Percentiles rank a stretch among this genome's conserved stretches.
phyloP scores from a whole-genome alignment of 2,888 invertebrate genomes.

The Erebia palarica region DNA sequence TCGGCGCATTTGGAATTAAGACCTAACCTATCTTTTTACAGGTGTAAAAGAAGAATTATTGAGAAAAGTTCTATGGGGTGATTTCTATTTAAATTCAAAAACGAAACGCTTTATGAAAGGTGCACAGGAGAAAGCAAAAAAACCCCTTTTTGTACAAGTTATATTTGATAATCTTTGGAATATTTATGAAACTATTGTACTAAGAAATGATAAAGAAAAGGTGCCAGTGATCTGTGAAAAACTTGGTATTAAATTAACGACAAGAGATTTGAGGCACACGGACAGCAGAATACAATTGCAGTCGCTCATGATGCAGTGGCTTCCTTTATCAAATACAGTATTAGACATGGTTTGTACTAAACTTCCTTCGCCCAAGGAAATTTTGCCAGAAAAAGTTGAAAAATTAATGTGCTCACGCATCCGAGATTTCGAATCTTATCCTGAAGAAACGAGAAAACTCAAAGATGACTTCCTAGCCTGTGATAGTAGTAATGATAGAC shows the following conservation, averaged over 20 bases:
- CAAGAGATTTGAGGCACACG: constrained; percentile 89
- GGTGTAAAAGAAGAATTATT: constrained; percentile 88
- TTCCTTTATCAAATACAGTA: constrained; percentile 92
- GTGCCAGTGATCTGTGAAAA: constrained; percentile 87
- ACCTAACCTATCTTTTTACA: constrained; percentile 42
- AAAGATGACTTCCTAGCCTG: constrained; percentile 87
- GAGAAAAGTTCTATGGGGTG: constrained; percentile 95
- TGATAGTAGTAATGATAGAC: constrained; percentile 83
- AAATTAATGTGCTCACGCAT: constrained; percentile 90
- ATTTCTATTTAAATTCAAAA: constrained; percentile 93
- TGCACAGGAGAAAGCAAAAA: constrained; percentile 95
- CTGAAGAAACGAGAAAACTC: constrained; percentile 86
- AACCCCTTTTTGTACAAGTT: constrained; percentile 95
- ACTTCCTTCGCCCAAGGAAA: constrained; percentile 91
- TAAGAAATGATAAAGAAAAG: constrained; percentile 89
- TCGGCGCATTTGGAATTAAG: too few relatives aligned
- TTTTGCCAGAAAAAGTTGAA: constrained; percentile 90
- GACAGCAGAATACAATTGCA: constrained; percentile 91
- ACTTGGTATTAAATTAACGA: constrained; percentile 88
- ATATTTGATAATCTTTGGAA: constrained; percentile 95
- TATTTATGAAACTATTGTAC: constrained; percentile 91
- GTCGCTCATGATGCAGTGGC: constrained; percentile 93
- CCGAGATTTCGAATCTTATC: constrained; percentile 85
- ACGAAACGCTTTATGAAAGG: constrained; percentile 92
- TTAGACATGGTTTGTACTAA: constrained; percentile 90